Evolutionary conservation across 2,888 invertebrate genomes (phyloP), one percentile per base, ranked within the genome.

Genomic region (Octodonta nipae): DNA sequence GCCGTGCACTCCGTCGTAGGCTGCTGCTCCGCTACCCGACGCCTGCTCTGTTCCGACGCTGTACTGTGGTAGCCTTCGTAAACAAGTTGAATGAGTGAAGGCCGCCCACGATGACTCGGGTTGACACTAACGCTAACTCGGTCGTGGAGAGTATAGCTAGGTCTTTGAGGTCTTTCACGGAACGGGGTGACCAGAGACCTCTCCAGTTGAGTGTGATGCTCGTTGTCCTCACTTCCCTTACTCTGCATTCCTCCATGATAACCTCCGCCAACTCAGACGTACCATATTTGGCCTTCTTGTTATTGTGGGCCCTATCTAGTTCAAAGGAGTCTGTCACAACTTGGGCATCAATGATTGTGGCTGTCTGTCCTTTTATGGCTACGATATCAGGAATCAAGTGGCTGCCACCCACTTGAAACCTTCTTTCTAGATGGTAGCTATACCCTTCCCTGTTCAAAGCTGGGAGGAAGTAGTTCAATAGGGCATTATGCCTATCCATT

Each of bases 141-240:
- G 26, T n/a, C 4, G 5, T 4, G 4, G 15, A 3, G 13, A 26
- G 6, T n/a, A 31, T 24, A 6, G 7, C 13, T 4, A 4, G 4
- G 4, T 11, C 12, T 7, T 5, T 4, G 3, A 31, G 31, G 7
- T 22, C 11, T 6, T 12, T 8, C 15, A 5, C 5, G 4, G 32
- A 32, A 4, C 15, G 3, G n/a, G 5, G 7, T 25, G 26, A 15
- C 32, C 32, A 32, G 8, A 32, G 4, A 5, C 32, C 32, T 13
- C 32, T 20, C 32, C 26, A 32, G 26, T 32, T 32, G 14, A 32
- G 5, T 5, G 32, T 26, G 7, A 13, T 13, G 5, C 22, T 12
- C 13, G 13, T 5, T 22, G 11, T 7, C 5, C 13, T 5, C 4
- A 31, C 8, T 13, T 20, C 31, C 5, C 11, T 6, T 7, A 5